phyloP scores from a whole-genome alignment of 2,113 vertebrate species.

The Dicrurus megarhynchus region DNA sequence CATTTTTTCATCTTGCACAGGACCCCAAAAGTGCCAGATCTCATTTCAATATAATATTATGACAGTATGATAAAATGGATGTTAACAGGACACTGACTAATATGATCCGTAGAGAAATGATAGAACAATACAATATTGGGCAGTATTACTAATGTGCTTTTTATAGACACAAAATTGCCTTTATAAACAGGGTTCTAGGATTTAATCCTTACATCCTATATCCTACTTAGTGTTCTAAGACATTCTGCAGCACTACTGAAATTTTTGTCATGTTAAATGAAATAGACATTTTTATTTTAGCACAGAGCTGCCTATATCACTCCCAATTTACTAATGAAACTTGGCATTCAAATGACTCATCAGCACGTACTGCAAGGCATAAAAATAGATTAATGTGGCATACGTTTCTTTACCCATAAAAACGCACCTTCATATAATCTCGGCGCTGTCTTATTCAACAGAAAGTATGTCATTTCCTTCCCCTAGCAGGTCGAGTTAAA shows the following conservation, averaged over 20 bases:
- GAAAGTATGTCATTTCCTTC: slow-evolving; percentile 41
- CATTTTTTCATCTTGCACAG: slow-evolving; percentile 64
- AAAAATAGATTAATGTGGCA: slow-evolving; percentile 62
- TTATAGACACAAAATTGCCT: slow-evolving; percentile 17
- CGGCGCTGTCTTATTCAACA: slow-evolving; percentile 32
- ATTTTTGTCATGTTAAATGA: not conserved
- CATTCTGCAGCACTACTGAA: not conserved
- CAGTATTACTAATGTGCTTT: slow-evolving; percentile 6
- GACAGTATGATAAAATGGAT: slow-evolving; percentile 59
- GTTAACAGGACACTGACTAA: slow-evolving; percentile 66
- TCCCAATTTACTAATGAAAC: slow-evolving; percentile 61
- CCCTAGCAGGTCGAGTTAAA: slow-evolving; percentile 56
- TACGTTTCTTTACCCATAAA: slow-evolving; percentile 50
- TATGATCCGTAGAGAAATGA: slow-evolving; percentile 8
- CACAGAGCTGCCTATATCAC: not conserved
- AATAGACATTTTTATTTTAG: slow-evolving; percentile 27
- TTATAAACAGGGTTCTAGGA: slow-evolving; percentile 4
- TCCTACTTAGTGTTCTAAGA: not conserved
- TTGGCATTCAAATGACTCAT: slow-evolving; percentile 63
- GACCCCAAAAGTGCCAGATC: slow-evolving; percentile 67
- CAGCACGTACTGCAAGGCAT: slow-evolving; percentile 29
- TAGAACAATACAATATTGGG: not conserved
- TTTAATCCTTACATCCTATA: not conserved
- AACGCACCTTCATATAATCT: slow-evolving; percentile 25
- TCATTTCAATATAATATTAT: slow-evolving; percentile 69